Evolutionary conservation across 2,888 invertebrate species (phyloP), one percentile per base, ranked within the genome.

Genomic region (Thera britannica): DNA sequence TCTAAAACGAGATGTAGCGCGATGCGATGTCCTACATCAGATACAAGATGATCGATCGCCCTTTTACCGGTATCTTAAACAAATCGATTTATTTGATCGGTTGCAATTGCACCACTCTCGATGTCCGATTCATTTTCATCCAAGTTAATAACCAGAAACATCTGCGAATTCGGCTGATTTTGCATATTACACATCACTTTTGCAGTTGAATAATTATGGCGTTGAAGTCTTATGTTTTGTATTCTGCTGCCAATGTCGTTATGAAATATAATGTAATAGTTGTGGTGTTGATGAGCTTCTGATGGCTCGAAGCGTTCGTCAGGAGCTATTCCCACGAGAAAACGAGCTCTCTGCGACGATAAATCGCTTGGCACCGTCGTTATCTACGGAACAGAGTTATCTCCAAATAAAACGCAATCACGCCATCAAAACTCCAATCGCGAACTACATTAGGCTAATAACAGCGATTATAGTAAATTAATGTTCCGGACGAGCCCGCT

Each of bases 31-130:
- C 79, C 77, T 73, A 81, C 81, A 83, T 85, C 79, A 76, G 79
- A 80, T 83, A 76, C 78, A 77, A 81, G 76, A 80, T 87, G 87
- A 88, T 86, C 83, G 84, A 85, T 85, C 75, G 79, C 81, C 81
- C 82, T 84, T 86, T 85, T 83, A 84, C 80, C 79, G 70, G 74
- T 83, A 83, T 82, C 80, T 81, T 81, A 80, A 84, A 86, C 85
- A 82, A 85, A 88, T 88, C 86, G 84, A 85, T 87, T 84, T 80
- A 79, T 82, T 76, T 78, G 80, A 80, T 81, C 79, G 79, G 79
- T 79, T 82, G 83, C 83, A 83, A 79, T 81, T 82, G 85, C 82
- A 81, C 77, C 79, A 80, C 79, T 83, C 74, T 76, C 73, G 72
- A 77, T 79, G 75, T 75, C 75, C 76, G 70, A 77, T 79, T 74